Conservation (phyloP, 2,113 vertebrate species). For the Poecile atricapillus region DNA sequence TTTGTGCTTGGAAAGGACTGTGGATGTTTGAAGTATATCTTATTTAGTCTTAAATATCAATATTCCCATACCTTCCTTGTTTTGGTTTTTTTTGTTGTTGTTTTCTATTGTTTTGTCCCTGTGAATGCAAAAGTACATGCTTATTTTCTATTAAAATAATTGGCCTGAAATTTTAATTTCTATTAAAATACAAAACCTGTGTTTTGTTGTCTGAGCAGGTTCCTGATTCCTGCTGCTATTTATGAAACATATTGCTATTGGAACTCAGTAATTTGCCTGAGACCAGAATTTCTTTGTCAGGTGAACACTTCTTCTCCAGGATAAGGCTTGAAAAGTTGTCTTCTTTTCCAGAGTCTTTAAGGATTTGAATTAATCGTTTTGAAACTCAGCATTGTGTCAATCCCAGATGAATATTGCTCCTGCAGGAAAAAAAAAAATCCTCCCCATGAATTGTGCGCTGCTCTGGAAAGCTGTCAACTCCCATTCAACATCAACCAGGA, state of each 20-base stretch:
- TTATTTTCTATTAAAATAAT: neutral
- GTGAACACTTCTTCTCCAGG: neutral
- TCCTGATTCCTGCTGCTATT: neutral
- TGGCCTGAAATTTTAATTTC: no score
- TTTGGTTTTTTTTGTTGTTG: neutral
- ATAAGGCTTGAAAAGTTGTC: neutral
- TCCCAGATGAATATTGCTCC: slow-evolving; percentile 9
- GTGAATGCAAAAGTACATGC: neutral
- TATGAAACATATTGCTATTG: neutral
- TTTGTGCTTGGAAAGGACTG: neutral
- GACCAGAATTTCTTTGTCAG: neutral
- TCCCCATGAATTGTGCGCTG: neutral
- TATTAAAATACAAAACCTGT: neutral
- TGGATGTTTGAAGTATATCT: neutral
- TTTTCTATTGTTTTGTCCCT: neutral
- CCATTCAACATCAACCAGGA: slow-evolving; percentile 47
- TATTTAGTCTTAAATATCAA: neutral
- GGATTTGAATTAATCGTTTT: slow-evolving; percentile 8
- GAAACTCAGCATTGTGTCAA: slow-evolving; percentile 38
- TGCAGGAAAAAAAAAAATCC: neutral
- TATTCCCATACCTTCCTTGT: neutral
- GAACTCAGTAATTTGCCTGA: neutral
- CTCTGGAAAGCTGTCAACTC: slow-evolving; percentile 45
- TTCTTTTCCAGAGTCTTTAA: slow-evolving; percentile 19
- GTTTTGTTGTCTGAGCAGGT: neutral